Conservation (phyloP, 2,888 invertebrate species). For the Agriopis marginaria region DNA sequence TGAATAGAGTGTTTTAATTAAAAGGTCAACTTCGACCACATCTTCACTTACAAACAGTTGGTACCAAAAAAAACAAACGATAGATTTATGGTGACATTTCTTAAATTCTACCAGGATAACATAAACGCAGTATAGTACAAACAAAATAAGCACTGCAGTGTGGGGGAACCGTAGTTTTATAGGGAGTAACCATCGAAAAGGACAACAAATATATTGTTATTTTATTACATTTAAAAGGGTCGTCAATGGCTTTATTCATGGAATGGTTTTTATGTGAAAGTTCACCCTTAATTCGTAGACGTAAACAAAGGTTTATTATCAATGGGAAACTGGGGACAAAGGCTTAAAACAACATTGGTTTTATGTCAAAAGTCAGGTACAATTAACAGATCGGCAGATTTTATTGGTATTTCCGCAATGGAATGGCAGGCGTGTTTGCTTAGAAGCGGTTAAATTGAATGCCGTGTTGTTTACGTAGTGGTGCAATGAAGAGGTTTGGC, state of each 20-base stretch:
- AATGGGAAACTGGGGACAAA: slow-evolving; percentile 40
- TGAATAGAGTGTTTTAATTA: not conserved
- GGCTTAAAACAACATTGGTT: slow-evolving; percentile 24
- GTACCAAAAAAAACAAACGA: slow-evolving; percentile 29
- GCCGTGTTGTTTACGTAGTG: not conserved
- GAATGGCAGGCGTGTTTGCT: slow-evolving; percentile 15
- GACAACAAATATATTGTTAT: slow-evolving; percentile 36
- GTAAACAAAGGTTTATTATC: slow-evolving; percentile 64
- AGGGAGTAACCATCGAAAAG: slow-evolving; percentile 41
- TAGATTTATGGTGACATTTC: slow-evolving; percentile 45
- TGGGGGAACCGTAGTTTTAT: slow-evolving; percentile 23
- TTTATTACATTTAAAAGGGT: slow-evolving; percentile 50
- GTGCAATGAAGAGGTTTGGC: not conserved
- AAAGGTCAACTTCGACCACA: not conserved
- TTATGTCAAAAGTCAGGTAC: slow-evolving; percentile 25
- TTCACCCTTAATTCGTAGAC: slow-evolving; percentile 61
- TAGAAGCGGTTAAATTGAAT: slow-evolving; percentile 16
- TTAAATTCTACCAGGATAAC: slow-evolving; percentile 41
- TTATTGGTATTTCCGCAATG: slow-evolving; percentile 15
- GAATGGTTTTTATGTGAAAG: slow-evolving; percentile 64
- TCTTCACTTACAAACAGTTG: too few relatives aligned
- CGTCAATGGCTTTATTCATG: slow-evolving; percentile 68
- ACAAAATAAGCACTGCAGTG: slow-evolving; percentile 17
- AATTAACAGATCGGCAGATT: slow-evolving; percentile 19
- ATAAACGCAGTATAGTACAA: slow-evolving; percentile 31